These are phyloP conservation scores for Nothoprocta perdicaria DNA, from an alignment of 2,113 vertebrate species.

Conservation along the genomic window DNA sequence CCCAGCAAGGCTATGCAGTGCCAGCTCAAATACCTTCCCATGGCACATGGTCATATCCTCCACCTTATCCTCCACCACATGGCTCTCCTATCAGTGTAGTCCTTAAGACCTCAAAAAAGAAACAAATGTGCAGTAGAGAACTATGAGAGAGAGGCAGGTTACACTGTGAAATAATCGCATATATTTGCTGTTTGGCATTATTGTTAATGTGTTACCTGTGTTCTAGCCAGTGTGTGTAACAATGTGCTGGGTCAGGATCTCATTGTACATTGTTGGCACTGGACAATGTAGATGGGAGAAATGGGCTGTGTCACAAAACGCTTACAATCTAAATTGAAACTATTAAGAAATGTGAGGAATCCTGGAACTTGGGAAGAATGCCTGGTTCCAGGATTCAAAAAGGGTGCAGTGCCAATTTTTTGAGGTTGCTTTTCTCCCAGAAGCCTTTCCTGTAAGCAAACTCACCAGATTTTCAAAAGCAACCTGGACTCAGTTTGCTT, in stretches of 20 bases:
- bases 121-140: not conserved
- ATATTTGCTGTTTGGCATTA: not conserved
- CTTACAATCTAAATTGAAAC: not conserved
- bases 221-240: not conserved
- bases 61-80: too few relatives aligned
- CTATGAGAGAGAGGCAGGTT: not conserved
- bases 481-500: not conserved
- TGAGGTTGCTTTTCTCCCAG: not conserved
- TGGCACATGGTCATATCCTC: not conserved
- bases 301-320: not conserved
- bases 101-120: not conserved
- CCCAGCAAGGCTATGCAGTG: not conserved
- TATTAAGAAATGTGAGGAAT: not conserved
- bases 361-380: not conserved
- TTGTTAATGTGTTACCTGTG: not conserved
- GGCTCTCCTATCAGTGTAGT: not conserved
- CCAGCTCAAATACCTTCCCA: not conserved
- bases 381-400: not conserved
- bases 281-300: not conserved
- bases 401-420: not conserved
- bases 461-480: not conserved
- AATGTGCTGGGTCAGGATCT: not conserved
- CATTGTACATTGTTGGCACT: not conserved
- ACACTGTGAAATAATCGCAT: not conserved
- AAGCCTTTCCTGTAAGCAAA: not conserved